Evolutionary conservation across 1,140 invertebrate species (phyloP), one percentile per base, ranked within the genome.

Genomic region (Aporrectodea caliginosa): DNA sequence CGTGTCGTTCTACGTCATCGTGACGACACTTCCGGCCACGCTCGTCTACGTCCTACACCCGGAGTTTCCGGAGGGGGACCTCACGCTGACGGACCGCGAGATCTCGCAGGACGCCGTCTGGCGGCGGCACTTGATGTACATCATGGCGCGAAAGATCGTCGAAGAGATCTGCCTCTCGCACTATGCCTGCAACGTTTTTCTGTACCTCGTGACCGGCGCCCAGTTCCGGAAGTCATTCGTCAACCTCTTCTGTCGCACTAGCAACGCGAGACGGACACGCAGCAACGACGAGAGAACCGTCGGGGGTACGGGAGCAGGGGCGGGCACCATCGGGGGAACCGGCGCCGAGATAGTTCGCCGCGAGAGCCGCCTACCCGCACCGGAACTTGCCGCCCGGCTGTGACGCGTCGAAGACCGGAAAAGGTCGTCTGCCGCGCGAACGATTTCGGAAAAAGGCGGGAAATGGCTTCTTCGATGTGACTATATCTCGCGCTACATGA

Each of bases 1-100:
- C 22, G 86, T 88, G 31, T 88, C 87, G 22, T 87, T 88, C 78
- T 88, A 86, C 79, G 84, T 86, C n/a, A 87, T 88, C 68, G 84
- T 83, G 73, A 87, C 86, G 2, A 83, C 85, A 73, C 79, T 88
- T 12, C 86, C 87, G 6, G 84, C 84, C 27, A 87, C 86, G 2
- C 80, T 87, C 58, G 85, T 87, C 0, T 87, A 87, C 73, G 83
- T 84, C 1, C 69, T 88, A 69, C 81, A 84, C 35, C 73, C 71
- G 22, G 84, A n/a, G 75, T 83, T 29, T 68, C 29, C 35, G 35
- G 68, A 73, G 22, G 35, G 27, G 22, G 69, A 80, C 32, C 32
- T 69, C 14, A 69, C 68, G 1, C 31, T 84, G 69, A 78, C 78
- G 0, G 31, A 80, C 1, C 78, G 82, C 0, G 75, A 82, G 32